These are phyloP conservation scores for Aurelia sp. DNA, from an alignment of 30 jellyfish, hydroid and myxozoan genomes.

Conservation along the genomic window DNA sequence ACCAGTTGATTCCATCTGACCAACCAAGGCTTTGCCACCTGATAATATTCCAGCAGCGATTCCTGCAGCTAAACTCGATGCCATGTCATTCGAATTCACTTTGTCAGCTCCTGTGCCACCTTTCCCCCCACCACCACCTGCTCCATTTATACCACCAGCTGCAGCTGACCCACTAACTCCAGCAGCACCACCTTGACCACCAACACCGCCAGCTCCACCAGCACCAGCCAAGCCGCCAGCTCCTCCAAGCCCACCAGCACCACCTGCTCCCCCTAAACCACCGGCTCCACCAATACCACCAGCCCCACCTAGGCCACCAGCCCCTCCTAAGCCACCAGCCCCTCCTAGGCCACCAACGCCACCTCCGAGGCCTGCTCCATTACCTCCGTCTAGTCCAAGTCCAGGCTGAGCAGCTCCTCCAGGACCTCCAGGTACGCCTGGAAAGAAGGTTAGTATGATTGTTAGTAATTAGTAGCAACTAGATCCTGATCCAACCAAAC, in stretches of 20 bases:
- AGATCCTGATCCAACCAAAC: too few species aligned
- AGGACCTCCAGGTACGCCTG: constrained; percentile 32
- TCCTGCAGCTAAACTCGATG: constrained; percentile 96
- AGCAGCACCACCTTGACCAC: constrained; percentile 18
- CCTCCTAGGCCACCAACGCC: not conserved
- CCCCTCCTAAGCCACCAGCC: constrained; percentile 27
- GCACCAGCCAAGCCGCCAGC: constrained; percentile 40
- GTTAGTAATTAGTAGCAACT: constrained; percentile 24
- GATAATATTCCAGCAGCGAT: constrained; percentile 94
- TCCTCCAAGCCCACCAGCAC: constrained; percentile 39
- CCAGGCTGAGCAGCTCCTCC: constrained; percentile 7
- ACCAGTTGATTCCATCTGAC: constrained; percentile 79
- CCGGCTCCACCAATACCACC: constrained; percentile 30
- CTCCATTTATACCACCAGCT: constrained; percentile 29
- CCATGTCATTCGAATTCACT: constrained; percentile 72
- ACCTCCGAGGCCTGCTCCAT: constrained; percentile 22
- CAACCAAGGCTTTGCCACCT: constrained; percentile 85
- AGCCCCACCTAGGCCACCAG: constrained; percentile 55
- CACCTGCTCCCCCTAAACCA: constrained; percentile 35
- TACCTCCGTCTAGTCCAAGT: constrained; percentile 4
- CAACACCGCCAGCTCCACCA: constrained; percentile 13
- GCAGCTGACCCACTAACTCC: constrained; percentile 38
- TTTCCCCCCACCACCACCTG: constrained; percentile 39
- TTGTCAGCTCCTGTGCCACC: constrained; percentile 41
- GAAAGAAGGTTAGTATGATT: constrained; percentile 18